Evolutionary conservation across 2,113 vertebrate genomes (phyloP).

Genomic region (Thermophis baileyi): DNA sequence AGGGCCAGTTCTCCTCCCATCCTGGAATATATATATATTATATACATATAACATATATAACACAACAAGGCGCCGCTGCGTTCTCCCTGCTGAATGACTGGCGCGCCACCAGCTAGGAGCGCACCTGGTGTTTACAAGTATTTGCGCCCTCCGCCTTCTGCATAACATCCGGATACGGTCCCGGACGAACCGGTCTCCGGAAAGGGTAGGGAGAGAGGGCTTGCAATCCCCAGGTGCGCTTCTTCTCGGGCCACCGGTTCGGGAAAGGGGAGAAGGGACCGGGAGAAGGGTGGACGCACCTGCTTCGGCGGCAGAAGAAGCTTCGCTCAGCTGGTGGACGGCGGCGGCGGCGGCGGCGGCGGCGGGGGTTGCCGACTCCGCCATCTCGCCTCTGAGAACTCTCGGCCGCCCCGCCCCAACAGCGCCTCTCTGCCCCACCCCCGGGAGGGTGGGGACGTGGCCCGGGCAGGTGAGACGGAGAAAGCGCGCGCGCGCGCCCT

Average conservation of each 20-base stretch:
- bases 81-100: background rate
- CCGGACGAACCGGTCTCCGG: background rate
- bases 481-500: background rate
- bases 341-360: background rate
- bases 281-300: background rate
- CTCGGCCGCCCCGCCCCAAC: conserved; percentile 34
- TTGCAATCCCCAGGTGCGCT: background rate
- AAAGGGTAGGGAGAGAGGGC: background rate
- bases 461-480: conserved; percentile 30
- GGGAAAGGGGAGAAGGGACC: background rate
- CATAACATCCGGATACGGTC: background rate
- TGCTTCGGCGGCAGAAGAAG: background rate
- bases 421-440: background rate
- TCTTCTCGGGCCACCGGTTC: too few relatives aligned
- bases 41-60: background rate
- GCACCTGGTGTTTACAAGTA: background rate
- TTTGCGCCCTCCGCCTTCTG: background rate
- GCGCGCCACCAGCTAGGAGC: background rate
- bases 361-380: background rate
- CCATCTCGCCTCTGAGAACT: conserved; percentile 11
- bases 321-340: background rate
- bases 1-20: background rate
- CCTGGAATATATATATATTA: background rate
- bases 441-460: background rate
- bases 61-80: background rate